A percentile compares a stretch with the other conserved stretches of the same genome.
Evolutionary conservation across 2,797 vertebrate species (phyloP).

Genomic region (Uromys caudimaculatus): DNA sequence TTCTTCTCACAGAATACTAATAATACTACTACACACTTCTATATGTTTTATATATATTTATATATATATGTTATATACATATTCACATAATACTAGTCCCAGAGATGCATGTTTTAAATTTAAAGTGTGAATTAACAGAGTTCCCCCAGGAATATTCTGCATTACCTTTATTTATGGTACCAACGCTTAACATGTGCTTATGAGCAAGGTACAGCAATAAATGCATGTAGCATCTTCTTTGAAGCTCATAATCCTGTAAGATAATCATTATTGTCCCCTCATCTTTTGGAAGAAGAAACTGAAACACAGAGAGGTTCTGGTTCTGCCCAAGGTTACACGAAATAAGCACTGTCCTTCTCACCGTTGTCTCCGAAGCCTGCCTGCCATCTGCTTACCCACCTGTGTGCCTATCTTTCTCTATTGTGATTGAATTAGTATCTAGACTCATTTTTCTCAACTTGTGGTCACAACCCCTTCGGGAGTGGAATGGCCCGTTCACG

Average conservation of each 20-base stretch:
- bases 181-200: neutral
- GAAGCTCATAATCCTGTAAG: neutral
- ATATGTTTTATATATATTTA: too few species aligned
- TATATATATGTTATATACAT: neutral
- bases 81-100: neutral
- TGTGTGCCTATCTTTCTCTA: neutral
- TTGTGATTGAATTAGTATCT: neutral
- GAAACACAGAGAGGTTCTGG: neutral
- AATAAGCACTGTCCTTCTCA: neutral
- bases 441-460: neutral
- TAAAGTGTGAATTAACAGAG: constrained; percentile 49
- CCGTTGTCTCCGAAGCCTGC: neutral
- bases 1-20: neutral
- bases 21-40: neutral
- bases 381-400: neutral
- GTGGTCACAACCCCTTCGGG: neutral
- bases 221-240: neutral
- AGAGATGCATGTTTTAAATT: constrained; percentile 37
- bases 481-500: neutral
- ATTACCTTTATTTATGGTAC: constrained; percentile 8
- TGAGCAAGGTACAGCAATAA: neutral
- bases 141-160: constrained; percentile 9
- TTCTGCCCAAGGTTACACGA: neutral
- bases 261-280: constrained; percentile 4
- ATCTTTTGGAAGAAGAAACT: constrained; percentile 4